These are phyloP conservation scores for Cremastobaeus sp. DNA, from an alignment of 2,888 invertebrate species.

Conservation along the genomic window DNA sequence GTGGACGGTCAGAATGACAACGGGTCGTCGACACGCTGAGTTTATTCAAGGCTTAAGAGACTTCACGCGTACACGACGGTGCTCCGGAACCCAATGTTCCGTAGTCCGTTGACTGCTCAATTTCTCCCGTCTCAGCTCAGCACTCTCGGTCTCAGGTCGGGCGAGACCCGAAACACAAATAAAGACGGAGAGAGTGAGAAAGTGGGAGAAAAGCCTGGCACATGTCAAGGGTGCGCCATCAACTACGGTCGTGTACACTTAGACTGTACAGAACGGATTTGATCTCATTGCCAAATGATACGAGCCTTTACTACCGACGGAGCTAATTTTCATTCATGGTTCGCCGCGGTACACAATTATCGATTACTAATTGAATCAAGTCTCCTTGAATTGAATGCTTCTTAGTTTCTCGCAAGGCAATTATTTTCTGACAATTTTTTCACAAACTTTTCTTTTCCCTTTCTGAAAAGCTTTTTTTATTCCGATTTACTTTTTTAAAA, in stretches of 20 bases:
- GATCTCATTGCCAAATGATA: conserved; percentile 12
- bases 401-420: too few relatives aligned
- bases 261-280: conserved; percentile 35
- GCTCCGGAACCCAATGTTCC: conserved; percentile 48
- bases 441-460: too few relatives aligned
- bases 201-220: conserved; percentile 48
- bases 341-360: neutral
- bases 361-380: too few relatives aligned
- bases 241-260: conserved; percentile 27
- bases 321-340: conserved; percentile 8
- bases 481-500: too few relatives aligned
- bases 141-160: too few relatives aligned
- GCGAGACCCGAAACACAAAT: conserved; percentile 40
- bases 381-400: too few relatives aligned
- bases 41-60: neutral
- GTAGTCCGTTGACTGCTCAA: conserved; percentile 25
- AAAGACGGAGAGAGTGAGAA: conserved; percentile 42
- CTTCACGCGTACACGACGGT: conserved; percentile 34
- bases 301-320: conserved; percentile 28
- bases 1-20: too few relatives aligned
- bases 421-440: too few relatives aligned
- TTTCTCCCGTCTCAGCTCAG: too few relatives aligned
- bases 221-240: conserved; percentile 53
- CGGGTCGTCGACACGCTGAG: neutral
- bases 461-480: too few relatives aligned